These are phyloP conservation scores for Apodemia duryi DNA, from an alignment of 2,888 invertebrate species.

Conservation along the genomic window DNA sequence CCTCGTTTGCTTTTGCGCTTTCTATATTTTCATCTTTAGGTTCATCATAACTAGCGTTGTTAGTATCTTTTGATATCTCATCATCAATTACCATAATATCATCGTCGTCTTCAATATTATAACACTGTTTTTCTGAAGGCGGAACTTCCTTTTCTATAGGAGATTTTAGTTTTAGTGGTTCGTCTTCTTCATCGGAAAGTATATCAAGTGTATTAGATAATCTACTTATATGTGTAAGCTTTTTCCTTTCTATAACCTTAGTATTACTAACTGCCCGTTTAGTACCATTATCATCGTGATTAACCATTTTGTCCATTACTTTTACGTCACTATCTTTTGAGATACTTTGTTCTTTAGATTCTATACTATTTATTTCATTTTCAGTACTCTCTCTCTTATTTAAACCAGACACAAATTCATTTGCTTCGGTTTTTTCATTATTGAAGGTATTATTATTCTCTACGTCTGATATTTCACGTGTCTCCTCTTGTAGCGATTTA, in stretches of 20 bases:
- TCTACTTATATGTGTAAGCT: constrained; percentile 43
- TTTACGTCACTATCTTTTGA: background rate
- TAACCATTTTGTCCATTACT: background rate
- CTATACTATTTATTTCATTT: constrained; percentile 13
- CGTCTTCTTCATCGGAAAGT: constrained; percentile 65
- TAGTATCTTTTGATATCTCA: constrained; percentile 37
- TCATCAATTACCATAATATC: constrained; percentile 70
- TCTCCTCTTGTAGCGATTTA: background rate
- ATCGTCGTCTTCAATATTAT: constrained; percentile 57
- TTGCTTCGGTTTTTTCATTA: background rate
- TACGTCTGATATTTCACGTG: background rate
- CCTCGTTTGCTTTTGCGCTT: constrained; percentile 28
- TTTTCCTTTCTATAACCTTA: constrained; percentile 26
- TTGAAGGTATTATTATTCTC: background rate
- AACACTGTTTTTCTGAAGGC: constrained; percentile 45
- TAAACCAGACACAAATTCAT: background rate
- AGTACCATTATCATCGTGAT: background rate
- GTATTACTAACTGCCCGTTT: background rate
- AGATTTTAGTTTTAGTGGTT: constrained; percentile 31
- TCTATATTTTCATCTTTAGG: constrained; percentile 24
- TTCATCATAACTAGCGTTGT: constrained; percentile 21
- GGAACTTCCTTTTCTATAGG: constrained; percentile 22
- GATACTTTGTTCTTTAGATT: constrained; percentile 20
- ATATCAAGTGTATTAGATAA: constrained; percentile 62
- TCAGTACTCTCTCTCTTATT: background rate